Percentiles rank a stretch among this genome's conserved stretches.
phyloP scores from a whole-genome alignment of 2,888 invertebrate species.

The Agrochola lota region DNA sequence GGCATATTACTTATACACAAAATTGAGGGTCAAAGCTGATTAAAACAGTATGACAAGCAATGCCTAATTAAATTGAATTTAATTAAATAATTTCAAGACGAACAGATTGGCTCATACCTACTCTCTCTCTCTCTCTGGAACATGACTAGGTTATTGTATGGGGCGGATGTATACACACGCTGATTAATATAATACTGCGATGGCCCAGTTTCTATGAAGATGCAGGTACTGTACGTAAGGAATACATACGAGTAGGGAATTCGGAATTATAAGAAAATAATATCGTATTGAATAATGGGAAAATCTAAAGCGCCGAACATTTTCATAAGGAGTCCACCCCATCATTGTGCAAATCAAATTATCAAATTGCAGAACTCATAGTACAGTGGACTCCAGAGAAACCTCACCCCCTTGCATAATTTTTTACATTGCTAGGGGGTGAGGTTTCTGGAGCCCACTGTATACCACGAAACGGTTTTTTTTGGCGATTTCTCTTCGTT shows the following conservation, averaged over 20 bases:
- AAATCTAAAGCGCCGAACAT: background rate
- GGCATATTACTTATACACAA: background rate
- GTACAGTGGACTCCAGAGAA: too few species aligned
- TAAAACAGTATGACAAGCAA: background rate
- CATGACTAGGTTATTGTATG: background rate
- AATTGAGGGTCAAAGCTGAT: background rate
- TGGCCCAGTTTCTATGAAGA: conserved; percentile 46
- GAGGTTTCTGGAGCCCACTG: too few species aligned
- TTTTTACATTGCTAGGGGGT: too few species aligned
- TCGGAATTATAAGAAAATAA: background rate
- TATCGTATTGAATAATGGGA: background rate
- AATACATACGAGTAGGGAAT: background rate
- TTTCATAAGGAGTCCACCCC: background rate
- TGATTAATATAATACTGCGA: conserved; percentile 39
- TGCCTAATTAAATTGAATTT: background rate
- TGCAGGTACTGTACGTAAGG: background rate
- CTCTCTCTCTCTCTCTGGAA: background rate
- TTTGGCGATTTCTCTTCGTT: background rate
- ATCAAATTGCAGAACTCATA: background rate
- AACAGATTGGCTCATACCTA: background rate
- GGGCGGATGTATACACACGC: background rate
- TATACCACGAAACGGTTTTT: background rate
- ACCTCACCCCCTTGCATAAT: too few species aligned
- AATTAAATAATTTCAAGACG: background rate
- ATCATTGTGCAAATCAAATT: background rate